These are phyloP conservation scores for Paramisgurnus dabryanus DNA, from an alignment of 2,113 vertebrate genomes.

Conservation along the genomic window DNA sequence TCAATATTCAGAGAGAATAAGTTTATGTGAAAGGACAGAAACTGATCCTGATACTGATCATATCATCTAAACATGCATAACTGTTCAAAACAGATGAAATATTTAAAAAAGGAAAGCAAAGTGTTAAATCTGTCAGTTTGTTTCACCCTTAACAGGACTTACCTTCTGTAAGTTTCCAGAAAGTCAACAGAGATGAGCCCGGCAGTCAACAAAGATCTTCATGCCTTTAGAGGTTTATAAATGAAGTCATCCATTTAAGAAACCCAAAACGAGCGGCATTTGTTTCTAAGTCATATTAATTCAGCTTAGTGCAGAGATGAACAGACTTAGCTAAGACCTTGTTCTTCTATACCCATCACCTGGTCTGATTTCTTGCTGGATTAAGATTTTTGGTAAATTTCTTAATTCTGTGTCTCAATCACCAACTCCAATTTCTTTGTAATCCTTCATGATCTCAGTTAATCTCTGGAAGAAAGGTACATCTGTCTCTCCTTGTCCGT, in stretches of 20 bases:
- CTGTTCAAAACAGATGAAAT: not conserved
- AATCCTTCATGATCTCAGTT: slow-evolving; percentile 62
- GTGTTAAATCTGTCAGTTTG: not conserved
- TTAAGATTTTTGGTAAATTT: not conserved
- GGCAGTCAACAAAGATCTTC: not conserved
- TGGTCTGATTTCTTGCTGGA: not conserved
- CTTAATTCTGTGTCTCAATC: slow-evolving; percentile 45
- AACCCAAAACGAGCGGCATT: not conserved
- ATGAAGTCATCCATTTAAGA: no score
- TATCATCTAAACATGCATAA: slow-evolving; percentile 22
- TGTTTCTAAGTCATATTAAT: not conserved
- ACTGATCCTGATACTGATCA: not conserved
- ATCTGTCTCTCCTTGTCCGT: slow-evolving; percentile 49
- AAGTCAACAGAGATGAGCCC: not conserved
- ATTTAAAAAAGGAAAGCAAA: not conserved
- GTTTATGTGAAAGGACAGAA: slow-evolving; percentile 25
- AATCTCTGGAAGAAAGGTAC: slow-evolving; percentile 62
- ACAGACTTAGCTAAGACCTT: not conserved
- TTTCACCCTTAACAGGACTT: not conserved
- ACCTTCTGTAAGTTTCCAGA: not conserved
- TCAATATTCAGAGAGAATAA: not conserved
- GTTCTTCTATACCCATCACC: slow-evolving; percentile 10
- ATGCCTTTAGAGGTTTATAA: not conserved
- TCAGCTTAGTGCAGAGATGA: not conserved
- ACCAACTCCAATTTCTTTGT: slow-evolving; percentile 46